A percentile compares a stretch with the other conserved stretches of the same genome.
phyloP scores from a whole-genome alignment of 2,797 vertebrate species.

The Amblyopsis hoosieri region DNA sequence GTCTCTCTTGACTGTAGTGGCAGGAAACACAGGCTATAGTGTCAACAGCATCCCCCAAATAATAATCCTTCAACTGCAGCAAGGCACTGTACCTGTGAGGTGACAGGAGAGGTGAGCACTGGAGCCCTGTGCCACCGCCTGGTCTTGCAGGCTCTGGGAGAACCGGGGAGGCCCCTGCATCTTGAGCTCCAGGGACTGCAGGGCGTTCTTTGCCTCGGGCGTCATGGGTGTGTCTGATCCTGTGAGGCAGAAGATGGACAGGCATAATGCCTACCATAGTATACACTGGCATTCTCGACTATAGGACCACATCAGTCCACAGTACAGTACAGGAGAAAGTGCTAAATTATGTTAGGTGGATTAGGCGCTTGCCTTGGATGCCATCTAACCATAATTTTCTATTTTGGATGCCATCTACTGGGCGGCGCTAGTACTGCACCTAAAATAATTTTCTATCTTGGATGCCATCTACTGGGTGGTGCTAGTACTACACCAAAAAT shows the following conservation, averaged over 20 bases:
- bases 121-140: slow-evolving; percentile 60
- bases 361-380: too few species aligned
- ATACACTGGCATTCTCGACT: too few species aligned
- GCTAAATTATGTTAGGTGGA: too few species aligned
- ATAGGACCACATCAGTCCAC: too few species aligned
- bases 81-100: slow-evolving; percentile 69
- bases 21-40: too few species aligned
- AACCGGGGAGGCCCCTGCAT: slow-evolving; percentile 69
- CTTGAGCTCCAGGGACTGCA: slow-evolving; percentile 71
- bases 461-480: too few species aligned
- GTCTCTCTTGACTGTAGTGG: too few species aligned
- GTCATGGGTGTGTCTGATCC: slow-evolving; percentile 58
- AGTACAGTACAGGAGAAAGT: too few species aligned
- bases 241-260: neutral
- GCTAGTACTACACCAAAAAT: neutral
- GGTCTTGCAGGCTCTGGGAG: slow-evolving; percentile 56
- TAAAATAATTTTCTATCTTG: neutral
- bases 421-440: neutral
- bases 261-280: too few species aligned
- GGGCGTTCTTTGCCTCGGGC: slow-evolving; percentile 66
- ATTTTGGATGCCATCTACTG: too few species aligned
- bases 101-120: slow-evolving; percentile 67
- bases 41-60: neutral
- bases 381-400: too few species aligned
- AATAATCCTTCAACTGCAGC: neutral